These are phyloP conservation scores for Trissolcus brochymenae DNA, from an alignment of 2,888 invertebrate genomes.

Conservation along the genomic window DNA sequence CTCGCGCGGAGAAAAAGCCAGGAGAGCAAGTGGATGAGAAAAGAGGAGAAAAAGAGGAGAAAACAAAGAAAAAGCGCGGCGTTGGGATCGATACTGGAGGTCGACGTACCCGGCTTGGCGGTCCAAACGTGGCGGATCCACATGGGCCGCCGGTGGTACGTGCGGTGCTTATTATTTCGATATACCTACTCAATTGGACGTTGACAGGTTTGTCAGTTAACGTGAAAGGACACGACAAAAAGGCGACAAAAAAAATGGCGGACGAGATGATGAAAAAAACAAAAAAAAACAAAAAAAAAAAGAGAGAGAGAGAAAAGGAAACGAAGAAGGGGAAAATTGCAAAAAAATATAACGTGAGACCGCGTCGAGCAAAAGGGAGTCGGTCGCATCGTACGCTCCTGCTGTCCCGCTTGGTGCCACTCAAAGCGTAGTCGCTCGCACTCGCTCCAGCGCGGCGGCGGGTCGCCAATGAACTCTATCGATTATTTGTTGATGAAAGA, in stretches of 20 bases:
- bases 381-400: constrained; percentile 11
- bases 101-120: constrained; percentile 57
- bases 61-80: constrained; percentile 55
- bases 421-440: too few species aligned
- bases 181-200: constrained; percentile 41
- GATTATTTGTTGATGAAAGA: constrained; percentile 51
- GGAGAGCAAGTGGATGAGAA: constrained; percentile 49
- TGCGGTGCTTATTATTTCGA: constrained; percentile 51
- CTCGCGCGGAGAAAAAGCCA: constrained; percentile 33
- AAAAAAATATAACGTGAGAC: constrained; percentile 2
- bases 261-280: neutral
- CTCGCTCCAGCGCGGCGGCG: constrained; percentile 12
- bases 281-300: constrained; percentile 9
- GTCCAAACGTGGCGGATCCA: constrained; percentile 43
- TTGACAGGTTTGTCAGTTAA: constrained; percentile 49
- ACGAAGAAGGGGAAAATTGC: neutral
- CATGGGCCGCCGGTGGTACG: neutral
- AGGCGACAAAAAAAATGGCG: constrained; percentile 6
- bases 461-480: constrained; percentile 50
- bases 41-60: constrained; percentile 59
- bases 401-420: constrained; percentile 6
- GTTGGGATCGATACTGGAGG: constrained; percentile 53
- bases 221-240: constrained; percentile 5
- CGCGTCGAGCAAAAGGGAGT: too few species aligned
- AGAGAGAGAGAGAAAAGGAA: constrained; percentile 8